These are phyloP conservation scores for Rosalia funebris DNA, from an alignment of 2,888 invertebrate genomes.

Conservation along the genomic window DNA sequence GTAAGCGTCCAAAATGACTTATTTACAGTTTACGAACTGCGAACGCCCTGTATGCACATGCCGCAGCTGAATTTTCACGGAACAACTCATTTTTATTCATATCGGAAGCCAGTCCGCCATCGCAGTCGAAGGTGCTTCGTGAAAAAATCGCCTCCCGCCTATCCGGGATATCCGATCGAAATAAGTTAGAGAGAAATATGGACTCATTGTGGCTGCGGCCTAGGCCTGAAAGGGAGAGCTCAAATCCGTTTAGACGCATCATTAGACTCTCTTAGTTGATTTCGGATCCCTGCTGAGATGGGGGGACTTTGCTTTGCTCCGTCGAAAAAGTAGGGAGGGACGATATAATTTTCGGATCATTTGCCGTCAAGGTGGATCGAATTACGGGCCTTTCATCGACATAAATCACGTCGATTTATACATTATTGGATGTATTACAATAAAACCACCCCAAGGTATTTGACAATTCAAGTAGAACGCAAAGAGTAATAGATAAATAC, in stretches of 20 bases:
- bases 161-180: not conserved
- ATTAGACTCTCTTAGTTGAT: slow-evolving; percentile 36
- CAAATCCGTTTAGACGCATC: slow-evolving; percentile 36
- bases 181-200: slow-evolving; percentile 16
- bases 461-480: too few relatives aligned
- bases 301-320: not conserved
- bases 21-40: too few relatives aligned
- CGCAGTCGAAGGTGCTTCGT: not conserved
- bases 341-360: not conserved
- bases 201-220: slow-evolving; percentile 2
- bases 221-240: slow-evolving; percentile 9
- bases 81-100: too few relatives aligned
- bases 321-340: not conserved
- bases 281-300: slow-evolving; percentile 30
- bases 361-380: not conserved
- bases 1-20: too few relatives aligned
- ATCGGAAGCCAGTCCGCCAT: not conserved
- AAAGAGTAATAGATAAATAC: too few relatives aligned
- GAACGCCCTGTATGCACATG: too few relatives aligned
- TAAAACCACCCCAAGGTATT: too few relatives aligned
- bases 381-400: too few relatives aligned
- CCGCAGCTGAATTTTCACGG: too few relatives aligned
- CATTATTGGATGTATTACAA: too few relatives aligned
- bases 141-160: not conserved
- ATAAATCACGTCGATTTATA: too few relatives aligned